phyloP scores from a whole-genome alignment of 2,113 vertebrate genomes.

The Ellobius talpinus region DNA sequence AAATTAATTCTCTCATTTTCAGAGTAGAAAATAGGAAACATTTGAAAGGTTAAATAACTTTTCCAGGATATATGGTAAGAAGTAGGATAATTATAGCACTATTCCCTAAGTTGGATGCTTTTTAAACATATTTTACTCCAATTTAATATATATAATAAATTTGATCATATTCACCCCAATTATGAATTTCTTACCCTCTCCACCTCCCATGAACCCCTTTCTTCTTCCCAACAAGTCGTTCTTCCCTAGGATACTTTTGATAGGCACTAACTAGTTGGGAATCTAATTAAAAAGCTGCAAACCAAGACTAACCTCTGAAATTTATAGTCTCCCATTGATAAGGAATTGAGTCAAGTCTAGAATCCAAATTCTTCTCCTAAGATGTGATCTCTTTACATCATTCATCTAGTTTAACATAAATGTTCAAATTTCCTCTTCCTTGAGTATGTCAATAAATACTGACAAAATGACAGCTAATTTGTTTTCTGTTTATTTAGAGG shows the following conservation, averaged over 20 bases:
- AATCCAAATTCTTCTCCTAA: constrained; percentile 21
- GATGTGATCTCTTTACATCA: background rate
- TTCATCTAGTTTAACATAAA: background rate
- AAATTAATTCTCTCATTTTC: constrained; percentile 28
- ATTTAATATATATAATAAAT: background rate
- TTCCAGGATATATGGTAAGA: background rate
- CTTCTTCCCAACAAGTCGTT: background rate
- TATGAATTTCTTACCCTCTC: background rate
- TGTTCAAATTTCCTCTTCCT: background rate
- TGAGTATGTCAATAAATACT: constrained; percentile 39
- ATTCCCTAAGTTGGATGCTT: background rate
- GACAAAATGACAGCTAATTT: background rate
- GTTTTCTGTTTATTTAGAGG: constrained; percentile 40
- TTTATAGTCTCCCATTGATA: background rate
- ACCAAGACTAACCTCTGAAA: background rate
- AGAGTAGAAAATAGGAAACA: constrained; percentile 50
- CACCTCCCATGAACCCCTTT: background rate
- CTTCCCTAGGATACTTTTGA: background rate
- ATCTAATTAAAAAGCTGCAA: background rate
- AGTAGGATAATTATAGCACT: constrained; percentile 9
- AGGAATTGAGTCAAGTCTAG: constrained; percentile 9
- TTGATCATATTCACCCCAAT: background rate
- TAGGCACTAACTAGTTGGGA: background rate
- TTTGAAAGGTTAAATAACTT: constrained; percentile 41
- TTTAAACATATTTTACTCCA: too few relatives aligned